Percentiles rank a stretch among this genome's conserved stretches.
These are phyloP conservation scores for Oscheius sp. DNA, from an alignment of 2,888 invertebrate species.

Conservation along the genomic window DNA sequence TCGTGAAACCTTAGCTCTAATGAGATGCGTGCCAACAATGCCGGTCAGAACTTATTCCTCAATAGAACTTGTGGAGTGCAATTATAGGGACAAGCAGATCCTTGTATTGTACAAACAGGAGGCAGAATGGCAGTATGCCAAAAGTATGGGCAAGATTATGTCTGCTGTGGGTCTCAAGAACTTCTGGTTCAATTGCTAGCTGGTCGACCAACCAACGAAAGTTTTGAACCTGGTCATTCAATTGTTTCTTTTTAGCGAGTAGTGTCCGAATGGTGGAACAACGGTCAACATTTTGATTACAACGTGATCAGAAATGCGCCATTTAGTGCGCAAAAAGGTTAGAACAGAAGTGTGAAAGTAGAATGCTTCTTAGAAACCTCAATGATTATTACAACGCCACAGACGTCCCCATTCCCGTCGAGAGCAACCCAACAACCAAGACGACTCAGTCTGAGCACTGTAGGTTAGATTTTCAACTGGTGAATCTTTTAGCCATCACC, in stretches of 20 bases:
- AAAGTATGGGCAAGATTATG: conserved; percentile 52
- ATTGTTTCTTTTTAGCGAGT: conserved; percentile 12
- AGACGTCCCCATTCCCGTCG: not conserved
- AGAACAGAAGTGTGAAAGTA: not conserved
- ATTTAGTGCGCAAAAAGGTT: conserved; percentile 10
- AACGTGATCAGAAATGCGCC: conserved; percentile 23
- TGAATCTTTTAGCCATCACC: conserved; percentile 5
- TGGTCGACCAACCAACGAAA: conserved; percentile 40
- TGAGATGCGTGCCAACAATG: conserved; percentile 58
- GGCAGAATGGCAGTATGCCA: conserved; percentile 56
- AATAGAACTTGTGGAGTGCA: too few relatives aligned
- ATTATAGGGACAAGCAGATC: conserved; percentile 57
- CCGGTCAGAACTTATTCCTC: conserved; percentile 39
- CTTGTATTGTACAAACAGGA: conserved; percentile 54
- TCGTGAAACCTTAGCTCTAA: conserved; percentile 48
- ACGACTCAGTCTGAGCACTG: conserved; percentile 26
- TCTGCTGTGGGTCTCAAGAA: conserved; percentile 58
- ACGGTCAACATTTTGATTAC: conserved; percentile 34
- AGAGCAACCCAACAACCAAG: conserved; percentile 24
- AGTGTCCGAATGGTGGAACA: conserved; percentile 31
- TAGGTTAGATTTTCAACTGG: not conserved
- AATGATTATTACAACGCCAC: conserved; percentile 11
- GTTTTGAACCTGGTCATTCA: not conserved
- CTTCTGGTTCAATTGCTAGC: conserved; percentile 53
- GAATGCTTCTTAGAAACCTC: conserved; percentile 7